These are phyloP conservation scores for Plagiodera versicolora DNA, from an alignment of 2,888 invertebrate species.

Conservation along the genomic window DNA sequence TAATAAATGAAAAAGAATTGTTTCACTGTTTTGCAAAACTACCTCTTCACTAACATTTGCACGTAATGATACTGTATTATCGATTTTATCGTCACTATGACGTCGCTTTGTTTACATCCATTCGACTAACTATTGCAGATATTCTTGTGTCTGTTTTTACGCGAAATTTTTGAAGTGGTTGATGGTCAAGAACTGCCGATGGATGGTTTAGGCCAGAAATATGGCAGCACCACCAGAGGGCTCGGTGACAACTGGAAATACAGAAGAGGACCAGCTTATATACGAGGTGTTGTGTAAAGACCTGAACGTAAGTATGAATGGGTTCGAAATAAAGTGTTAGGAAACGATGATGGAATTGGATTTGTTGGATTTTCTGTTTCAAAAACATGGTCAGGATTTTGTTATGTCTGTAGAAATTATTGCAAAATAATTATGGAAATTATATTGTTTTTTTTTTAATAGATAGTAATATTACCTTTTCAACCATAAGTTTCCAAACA, in stretches of 20 bases:
- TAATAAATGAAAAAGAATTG: no score
- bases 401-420: no score
- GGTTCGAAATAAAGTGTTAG: no score
- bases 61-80: constrained; percentile 8
- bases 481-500: no score
- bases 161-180: not conserved
- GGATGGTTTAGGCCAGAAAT: not conserved
- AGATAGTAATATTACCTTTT: no score
- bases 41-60: constrained; percentile 30
- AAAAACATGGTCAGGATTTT: no score
- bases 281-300: constrained; percentile 70
- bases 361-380: no score
- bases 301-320: constrained; percentile 62
- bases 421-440: no score
- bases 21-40: no score
- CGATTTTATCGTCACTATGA: constrained; percentile 10
- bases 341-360: no score
- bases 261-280: constrained; percentile 73
- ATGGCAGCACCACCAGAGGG: constrained; percentile 1
- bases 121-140: not conserved
- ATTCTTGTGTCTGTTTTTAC: not conserved
- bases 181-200: not conserved
- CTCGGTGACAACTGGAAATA: constrained; percentile 49
- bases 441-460: no score
- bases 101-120: not conserved